These are phyloP conservation scores for Bufotes viridis DNA, from an alignment of 2,797 vertebrate genomes.

Conservation along the genomic window DNA sequence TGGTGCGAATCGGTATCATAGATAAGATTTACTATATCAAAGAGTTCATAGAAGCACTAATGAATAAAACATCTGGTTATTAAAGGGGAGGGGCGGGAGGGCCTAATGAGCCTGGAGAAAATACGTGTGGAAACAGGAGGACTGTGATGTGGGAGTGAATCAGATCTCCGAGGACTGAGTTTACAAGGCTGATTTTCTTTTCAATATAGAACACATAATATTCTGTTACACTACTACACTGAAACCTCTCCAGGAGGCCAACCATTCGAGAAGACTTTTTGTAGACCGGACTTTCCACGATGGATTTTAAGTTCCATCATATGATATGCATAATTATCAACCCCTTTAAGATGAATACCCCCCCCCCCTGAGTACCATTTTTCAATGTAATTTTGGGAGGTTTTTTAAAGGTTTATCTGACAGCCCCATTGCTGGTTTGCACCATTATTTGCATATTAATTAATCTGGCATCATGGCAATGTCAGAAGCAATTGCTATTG, in stretches of 20 bases:
- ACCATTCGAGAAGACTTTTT: not conserved
- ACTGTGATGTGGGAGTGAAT: not conserved
- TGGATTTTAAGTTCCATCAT: not conserved
- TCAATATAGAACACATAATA: not conserved
- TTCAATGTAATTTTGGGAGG: too few relatives aligned
- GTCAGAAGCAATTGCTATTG: too few relatives aligned
- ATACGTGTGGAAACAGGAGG: not conserved
- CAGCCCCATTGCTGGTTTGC: too few relatives aligned
- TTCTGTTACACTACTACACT: not conserved
- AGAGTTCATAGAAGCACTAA: not conserved
- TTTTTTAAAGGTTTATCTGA: too few relatives aligned
- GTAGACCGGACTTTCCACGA: not conserved
- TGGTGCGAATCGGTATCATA: not conserved
- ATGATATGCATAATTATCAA: not conserved
- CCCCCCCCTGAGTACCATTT: too few relatives aligned
- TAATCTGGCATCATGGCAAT: too few relatives aligned
- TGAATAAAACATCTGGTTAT: not conserved
- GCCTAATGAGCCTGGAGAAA: not conserved
- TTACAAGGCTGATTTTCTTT: not conserved
- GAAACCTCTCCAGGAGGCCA: not conserved
- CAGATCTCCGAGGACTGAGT: not conserved
- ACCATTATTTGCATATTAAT: too few relatives aligned
- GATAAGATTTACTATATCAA: not conserved
- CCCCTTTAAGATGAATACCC: not conserved
- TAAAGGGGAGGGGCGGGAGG: not conserved